phyloP scores from a whole-genome alignment of 2,797 vertebrate genomes.

The Coluber constrictor region DNA sequence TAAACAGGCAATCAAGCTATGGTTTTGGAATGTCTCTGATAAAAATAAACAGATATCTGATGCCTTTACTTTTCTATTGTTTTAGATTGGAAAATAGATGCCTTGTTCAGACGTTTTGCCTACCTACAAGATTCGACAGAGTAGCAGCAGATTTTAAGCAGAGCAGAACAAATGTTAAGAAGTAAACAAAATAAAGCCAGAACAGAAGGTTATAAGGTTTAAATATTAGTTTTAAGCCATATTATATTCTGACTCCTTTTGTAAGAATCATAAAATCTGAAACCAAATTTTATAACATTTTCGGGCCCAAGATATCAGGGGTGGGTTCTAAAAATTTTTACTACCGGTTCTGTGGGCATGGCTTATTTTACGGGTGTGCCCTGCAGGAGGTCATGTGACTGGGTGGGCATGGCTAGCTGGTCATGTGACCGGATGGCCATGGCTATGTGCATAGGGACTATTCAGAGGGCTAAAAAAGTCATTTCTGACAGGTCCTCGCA shows the following conservation, averaged over 20 bases:
- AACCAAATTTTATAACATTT: not conserved
- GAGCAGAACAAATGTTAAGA: accelerated
- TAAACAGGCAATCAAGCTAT: not conserved
- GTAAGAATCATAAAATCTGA: not conserved
- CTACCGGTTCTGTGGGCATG: too few species aligned
- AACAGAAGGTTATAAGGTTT: not conserved
- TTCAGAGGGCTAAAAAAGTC: too few species aligned
- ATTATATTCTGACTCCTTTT: not conserved
- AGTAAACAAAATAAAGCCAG: not conserved
- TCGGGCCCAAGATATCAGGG: not conserved
- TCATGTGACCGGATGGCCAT: too few species aligned
- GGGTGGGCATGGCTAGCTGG: too few species aligned
- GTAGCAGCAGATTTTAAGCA: not conserved
- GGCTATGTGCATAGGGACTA: too few species aligned
- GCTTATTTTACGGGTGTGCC: too few species aligned
- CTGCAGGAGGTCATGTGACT: too few species aligned
- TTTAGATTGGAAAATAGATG: not conserved
- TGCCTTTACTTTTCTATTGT: not conserved
- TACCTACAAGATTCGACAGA: not conserved
- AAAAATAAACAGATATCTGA: slow-evolving; percentile 1
- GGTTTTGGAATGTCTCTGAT: not conserved
- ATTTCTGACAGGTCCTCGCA: too few species aligned
- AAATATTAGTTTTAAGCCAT: not conserved
- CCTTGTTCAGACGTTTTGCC: not conserved
- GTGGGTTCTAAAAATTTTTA: too few species aligned